A percentile compares a stretch with the other conserved stretches of the same genome.
These are phyloP conservation scores for Autographa gamma DNA, from an alignment of 2,888 invertebrate genomes.

Conservation along the genomic window DNA sequence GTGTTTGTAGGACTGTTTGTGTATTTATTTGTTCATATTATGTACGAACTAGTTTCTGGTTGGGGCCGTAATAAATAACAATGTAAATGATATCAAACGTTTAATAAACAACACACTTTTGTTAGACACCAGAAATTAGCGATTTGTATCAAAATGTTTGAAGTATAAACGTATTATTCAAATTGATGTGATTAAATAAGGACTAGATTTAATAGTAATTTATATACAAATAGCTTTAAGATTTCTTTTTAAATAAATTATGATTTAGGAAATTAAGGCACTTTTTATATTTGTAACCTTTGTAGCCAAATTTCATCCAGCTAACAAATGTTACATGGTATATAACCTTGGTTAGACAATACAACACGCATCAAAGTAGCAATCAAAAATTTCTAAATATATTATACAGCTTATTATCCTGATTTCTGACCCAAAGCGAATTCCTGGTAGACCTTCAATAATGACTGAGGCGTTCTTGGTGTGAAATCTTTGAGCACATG, in stretches of 20 bases:
- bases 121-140: slow-evolving; percentile 9
- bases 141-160: slow-evolving; percentile 22
- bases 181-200: slow-evolving; percentile 63
- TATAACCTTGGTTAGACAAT: neutral
- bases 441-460: slow-evolving; percentile 93
- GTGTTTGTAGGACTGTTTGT: slow-evolving; percentile 51
- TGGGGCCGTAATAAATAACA: neutral
- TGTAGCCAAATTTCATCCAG: neutral
- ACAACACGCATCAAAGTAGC: neutral
- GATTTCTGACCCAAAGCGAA: slow-evolving; percentile 85
- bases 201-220: slow-evolving; percentile 73
- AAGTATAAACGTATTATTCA: slow-evolving; percentile 46
- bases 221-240: slow-evolving; percentile 71
- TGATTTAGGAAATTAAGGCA: slow-evolving; percentile 50
- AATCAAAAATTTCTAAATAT: neutral
- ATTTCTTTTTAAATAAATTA: slow-evolving; percentile 72
- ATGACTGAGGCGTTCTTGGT: slow-evolving; percentile 93
- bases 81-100: neutral
- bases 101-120: neutral
- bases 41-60: slow-evolving; percentile 18
- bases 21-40: slow-evolving; percentile 37
- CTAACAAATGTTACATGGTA: neutral
- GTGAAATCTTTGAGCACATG: slow-evolving; percentile 91
- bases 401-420: slow-evolving; percentile 55
- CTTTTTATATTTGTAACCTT: slow-evolving; percentile 18